phyloP scores from a whole-genome alignment of 2,888 invertebrate species.

The Halictus quadricinctus region DNA sequence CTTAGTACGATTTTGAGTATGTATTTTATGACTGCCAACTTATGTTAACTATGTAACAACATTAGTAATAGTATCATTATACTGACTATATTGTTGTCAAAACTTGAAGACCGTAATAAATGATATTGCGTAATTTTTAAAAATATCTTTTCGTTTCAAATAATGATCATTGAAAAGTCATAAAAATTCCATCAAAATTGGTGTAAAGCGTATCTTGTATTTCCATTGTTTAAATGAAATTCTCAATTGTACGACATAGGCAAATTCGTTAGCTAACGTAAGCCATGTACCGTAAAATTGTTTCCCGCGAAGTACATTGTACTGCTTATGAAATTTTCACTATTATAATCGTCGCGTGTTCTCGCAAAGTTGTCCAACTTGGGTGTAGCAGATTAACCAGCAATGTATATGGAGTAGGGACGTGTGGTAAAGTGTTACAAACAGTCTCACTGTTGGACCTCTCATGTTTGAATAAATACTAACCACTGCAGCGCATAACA shows the following conservation, averaged over 20 bases:
- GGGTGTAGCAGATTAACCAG: slow-evolving; percentile 4
- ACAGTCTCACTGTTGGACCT: background rate
- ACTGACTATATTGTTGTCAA: too few species aligned
- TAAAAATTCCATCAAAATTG: background rate
- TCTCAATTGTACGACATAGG: background rate
- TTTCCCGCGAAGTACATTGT: slow-evolving; percentile 13
- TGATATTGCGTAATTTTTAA: too few species aligned
- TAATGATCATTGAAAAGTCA: background rate
- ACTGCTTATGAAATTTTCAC: slow-evolving; percentile 3
- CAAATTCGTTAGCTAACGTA: background rate
- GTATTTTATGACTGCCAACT: too few species aligned
- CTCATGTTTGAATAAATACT: background rate
- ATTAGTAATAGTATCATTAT: too few species aligned
- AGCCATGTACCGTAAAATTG: background rate
- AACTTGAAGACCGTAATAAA: too few species aligned
- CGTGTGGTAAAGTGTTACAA: background rate
- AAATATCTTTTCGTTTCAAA: too few species aligned
- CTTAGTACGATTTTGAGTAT: too few species aligned
- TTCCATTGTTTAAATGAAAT: background rate
- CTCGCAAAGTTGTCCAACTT: background rate
- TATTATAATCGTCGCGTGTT: slow-evolving; percentile 9
- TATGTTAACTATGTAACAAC: too few species aligned
- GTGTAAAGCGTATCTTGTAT: background rate
- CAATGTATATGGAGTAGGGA: background rate
- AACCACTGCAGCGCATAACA: background rate